Evolutionary conservation across 2,888 invertebrate genomes (phyloP).

Genomic region (Scaptomyza cyrtandrae): DNA sequence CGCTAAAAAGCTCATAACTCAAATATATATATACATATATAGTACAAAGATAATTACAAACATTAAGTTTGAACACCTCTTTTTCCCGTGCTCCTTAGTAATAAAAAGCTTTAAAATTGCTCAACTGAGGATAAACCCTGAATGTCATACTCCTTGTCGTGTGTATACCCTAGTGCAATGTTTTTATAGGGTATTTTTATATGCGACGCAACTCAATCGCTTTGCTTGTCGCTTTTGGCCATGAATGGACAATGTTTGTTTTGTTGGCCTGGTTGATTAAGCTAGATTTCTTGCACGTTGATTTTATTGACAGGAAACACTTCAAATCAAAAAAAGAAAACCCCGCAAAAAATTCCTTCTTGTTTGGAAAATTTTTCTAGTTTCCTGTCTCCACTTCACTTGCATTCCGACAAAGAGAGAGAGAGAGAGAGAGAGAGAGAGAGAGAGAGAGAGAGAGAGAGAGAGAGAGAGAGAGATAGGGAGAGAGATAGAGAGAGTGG

Average conservation of each 20-base stretch:
- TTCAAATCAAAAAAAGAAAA: background rate
- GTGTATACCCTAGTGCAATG: background rate
- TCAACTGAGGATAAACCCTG: background rate
- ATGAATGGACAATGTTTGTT: constrained; percentile 63
- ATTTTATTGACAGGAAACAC: constrained; percentile 30
- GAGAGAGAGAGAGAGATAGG: background rate
- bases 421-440: background rate
- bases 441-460: background rate
- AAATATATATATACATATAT: background rate
- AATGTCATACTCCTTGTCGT: background rate
- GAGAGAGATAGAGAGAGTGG: background rate
- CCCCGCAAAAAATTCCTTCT: background rate
- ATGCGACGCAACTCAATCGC: constrained; percentile 30
- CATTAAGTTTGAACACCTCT: background rate
- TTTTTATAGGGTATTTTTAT: constrained; percentile 28
- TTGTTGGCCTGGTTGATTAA: constrained; percentile 43
- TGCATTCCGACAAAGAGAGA: background rate
- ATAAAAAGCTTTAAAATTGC: background rate
- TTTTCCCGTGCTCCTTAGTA: background rate
- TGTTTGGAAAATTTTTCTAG: background rate
- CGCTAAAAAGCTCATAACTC: background rate
- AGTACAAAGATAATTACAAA: background rate
- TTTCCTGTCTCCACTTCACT: background rate
- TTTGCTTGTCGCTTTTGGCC: constrained; percentile 25
- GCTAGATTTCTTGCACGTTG: constrained; percentile 12